These are phyloP conservation scores for Galeopsomyia nigrocyanea DNA, from an alignment of 2,888 invertebrate species.

Conservation along the genomic window DNA sequence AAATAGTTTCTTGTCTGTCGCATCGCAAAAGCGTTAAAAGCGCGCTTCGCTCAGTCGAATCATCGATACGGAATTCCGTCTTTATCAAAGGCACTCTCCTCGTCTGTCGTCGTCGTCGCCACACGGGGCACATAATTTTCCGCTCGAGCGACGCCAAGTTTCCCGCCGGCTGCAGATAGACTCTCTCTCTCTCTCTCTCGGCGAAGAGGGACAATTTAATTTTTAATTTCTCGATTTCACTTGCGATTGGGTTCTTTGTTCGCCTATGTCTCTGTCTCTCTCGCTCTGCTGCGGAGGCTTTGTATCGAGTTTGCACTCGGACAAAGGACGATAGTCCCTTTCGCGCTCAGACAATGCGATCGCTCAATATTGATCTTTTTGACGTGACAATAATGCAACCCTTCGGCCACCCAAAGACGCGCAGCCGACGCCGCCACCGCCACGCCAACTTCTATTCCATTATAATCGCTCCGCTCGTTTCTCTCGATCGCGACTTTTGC, in stretches of 20 bases:
- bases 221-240: conserved; percentile 50
- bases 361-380: conserved; percentile 49
- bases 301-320: conserved; percentile 47
- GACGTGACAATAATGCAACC: conserved; percentile 34
- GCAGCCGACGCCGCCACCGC: not conserved
- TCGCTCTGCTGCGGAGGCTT: conserved; percentile 22
- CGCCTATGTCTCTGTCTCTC: conserved; percentile 2
- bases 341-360: conserved; percentile 43
- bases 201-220: conserved; percentile 41
- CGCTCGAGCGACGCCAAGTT: conserved; percentile 30
- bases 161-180: conserved; percentile 12
- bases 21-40: conserved; percentile 15
- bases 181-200: too few relatives aligned
- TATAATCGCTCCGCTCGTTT: conserved; percentile 40
- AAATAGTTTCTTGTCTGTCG: too few relatives aligned
- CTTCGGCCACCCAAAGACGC: conserved; percentile 24
- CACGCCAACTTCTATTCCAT: conserved; percentile 29
- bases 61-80: conserved; percentile 2
- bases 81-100: not conserved
- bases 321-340: conserved; percentile 35
- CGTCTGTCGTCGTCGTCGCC: not conserved
- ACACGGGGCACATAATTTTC: conserved; percentile 35
- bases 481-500: conserved; percentile 29
- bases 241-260: conserved; percentile 47
- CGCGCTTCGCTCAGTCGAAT: conserved; percentile 1